Evolutionary conservation across 1,140 invertebrate species (phyloP), one percentile per base, ranked within the genome.

Genomic region (Ladona fulva): DNA sequence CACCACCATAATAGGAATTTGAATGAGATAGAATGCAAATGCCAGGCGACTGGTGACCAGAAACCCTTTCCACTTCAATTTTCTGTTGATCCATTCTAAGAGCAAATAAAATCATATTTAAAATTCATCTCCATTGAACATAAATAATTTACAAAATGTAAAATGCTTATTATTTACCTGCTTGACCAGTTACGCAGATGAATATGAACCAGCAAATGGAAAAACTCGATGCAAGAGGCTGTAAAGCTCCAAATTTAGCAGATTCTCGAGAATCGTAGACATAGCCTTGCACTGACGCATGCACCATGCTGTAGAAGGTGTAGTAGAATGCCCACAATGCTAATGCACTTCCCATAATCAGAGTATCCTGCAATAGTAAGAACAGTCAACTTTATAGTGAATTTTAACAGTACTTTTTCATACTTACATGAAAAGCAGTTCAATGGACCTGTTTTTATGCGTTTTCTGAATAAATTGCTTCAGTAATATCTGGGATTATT

Each of bases 1-100:
- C 76, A 84, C 91, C 83, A 91, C 91, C 80, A 89, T 91, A 59
- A 91, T 87, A 14, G 90, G 90, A 81, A 91, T 91, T 80, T 91
- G 90, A 42, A 89, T 90, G 52, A 91, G 82, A 81, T 91, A 91
- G 78, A 91, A 84, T 14, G 90, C 89, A 80, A 91, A 91, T 78
- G 90, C 90, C 0, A 91, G 82, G 81, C 89, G 86, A 1, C 90
- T 91, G 42, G 87, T 88, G 22, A 91, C 84, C 77, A 89, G 82
- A 80, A 90, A 91, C 75, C 89, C 89, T 80, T 83, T 87, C 89
- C 89, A 91, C 5, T 87, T 85, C 66, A 88, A 87, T 52, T 89
- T 75, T 80, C 81, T 85, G 24, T 84, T 86, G 0, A 90, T 44
- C 79, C 85, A 84, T 78, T 86, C 89, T 90, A 22, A 12, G 14